Conservation (phyloP, 2,888 invertebrate genomes). For the Metallyticus violacea region DNA sequence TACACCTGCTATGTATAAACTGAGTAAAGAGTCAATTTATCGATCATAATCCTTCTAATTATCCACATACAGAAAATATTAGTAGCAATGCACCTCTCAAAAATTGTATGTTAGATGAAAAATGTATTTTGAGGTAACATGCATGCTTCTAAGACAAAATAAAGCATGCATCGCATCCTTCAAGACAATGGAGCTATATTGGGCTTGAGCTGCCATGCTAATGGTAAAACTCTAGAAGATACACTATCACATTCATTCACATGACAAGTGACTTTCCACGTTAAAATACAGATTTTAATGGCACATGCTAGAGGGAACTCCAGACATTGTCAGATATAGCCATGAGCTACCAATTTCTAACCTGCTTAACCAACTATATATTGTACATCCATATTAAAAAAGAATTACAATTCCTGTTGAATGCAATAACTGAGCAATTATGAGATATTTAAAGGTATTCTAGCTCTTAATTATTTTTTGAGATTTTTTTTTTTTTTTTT, state of each 20-base stretch:
- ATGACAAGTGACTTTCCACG: neutral
- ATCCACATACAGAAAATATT: neutral
- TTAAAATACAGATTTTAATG: neutral
- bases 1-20: neutral
- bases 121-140: neutral
- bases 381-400: neutral
- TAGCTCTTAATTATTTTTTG: neutral
- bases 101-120: neutral
- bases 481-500: neutral
- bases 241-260: neutral
- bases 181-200: neutral
- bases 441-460: neutral
- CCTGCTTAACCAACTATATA: neutral
- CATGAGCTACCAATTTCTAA: neutral
- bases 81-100: constrained; percentile 15
- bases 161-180: no score
- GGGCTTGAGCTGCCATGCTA: neutral
- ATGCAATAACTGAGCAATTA: neutral
- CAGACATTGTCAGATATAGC: neutral
- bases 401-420: neutral
- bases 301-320: neutral
- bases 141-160: no score
- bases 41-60: neutral
- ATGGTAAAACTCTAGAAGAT: neutral
- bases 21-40: no score